Base-by-base conservation (phyloP, 2,888 invertebrate genomes). In the Agrotis ipsilon region DNA sequence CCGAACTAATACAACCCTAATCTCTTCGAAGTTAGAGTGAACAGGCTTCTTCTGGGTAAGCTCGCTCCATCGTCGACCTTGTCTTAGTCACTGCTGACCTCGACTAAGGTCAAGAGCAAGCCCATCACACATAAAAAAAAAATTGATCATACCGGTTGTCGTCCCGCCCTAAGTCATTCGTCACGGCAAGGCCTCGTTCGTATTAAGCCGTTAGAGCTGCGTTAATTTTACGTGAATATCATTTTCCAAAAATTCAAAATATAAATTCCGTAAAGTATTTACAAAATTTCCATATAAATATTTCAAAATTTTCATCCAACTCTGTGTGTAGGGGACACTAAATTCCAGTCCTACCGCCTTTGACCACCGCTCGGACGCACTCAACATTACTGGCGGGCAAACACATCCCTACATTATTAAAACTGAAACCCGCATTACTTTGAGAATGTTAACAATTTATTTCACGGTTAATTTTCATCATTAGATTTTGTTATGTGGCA, bases 301-400 rank as follows among this genome's bases (percentile, higher is more conserved):
- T 27, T 58, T 72, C 27, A 55, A 39, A 9, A 39, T 39, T 39
- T 39, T 32, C 32, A 32, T 11, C 3, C 6, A 16, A 27, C 46
- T 54, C 45, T 58, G 52, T 68, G 54, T 68, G 61, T 55, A 63
- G 51, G 46, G 58, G 39, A 64, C 78, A 71, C 72, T 66, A 70
- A 66, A 81, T 81, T 83, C 81, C 73, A 58, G 60, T 18, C 11
- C 61, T 5, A 43, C 60, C 57, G 48, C 66, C 66, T 81, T 77
- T 83, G 78, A 73, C 73, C 73, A 46, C 51, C 46, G 27, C 27
- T 55, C 49, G 55, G 49, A 54, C 55, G 21, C n/a, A 48, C 54
- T 32, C 49, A 3, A 59, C 68, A 81, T 73, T 77, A 77, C 63
- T 49, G 6, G 13, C 54, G 32, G 18, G 16, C 52, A 51, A 24